Evolutionary conservation across 2,888 invertebrate species (phyloP).

Genomic region (Drosophila flavopinicola): DNA sequence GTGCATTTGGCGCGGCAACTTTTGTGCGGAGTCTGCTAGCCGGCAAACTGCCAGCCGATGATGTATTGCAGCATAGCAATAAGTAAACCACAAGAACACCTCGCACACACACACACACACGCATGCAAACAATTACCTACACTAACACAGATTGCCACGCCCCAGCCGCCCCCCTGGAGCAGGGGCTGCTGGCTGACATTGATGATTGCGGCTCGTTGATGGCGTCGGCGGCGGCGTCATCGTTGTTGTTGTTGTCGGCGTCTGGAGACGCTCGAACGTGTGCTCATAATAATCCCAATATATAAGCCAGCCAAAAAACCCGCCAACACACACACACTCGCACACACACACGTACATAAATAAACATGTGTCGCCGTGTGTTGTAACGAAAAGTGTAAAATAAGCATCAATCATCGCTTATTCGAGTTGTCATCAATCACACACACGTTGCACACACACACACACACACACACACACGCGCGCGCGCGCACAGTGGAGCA

Average conservation of each 20-base stretch:
- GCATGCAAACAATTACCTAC: slow-evolving; percentile 69
- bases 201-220: slow-evolving; percentile 70
- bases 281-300: slow-evolving; percentile 75
- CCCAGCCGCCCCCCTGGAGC: neutral
- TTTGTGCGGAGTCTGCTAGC: slow-evolving; percentile 11
- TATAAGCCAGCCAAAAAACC: slow-evolving; percentile 45
- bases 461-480: slow-evolving; percentile 24
- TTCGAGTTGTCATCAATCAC: slow-evolving; percentile 83
- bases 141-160: slow-evolving; percentile 48
- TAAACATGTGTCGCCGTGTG: slow-evolving; percentile 81
- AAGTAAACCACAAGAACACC: slow-evolving; percentile 70
- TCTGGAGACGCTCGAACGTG: slow-evolving; percentile 78
- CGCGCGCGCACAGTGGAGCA: slow-evolving; percentile 9
- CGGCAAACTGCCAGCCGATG: slow-evolving; percentile 62
- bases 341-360: slow-evolving; percentile 46
- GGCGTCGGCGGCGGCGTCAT: neutral
- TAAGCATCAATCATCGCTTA: slow-evolving; percentile 83
- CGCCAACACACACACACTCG: slow-evolving; percentile 16
- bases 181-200: slow-evolving; percentile 55
- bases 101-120: slow-evolving; percentile 34
- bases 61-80: slow-evolving; percentile 74
- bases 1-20: slow-evolving; percentile 35
- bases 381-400: slow-evolving; percentile 81
- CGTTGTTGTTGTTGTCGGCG: slow-evolving; percentile 33
- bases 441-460: slow-evolving; percentile 69